Conservation (phyloP, 2,797 vertebrate species). For the Brachyrhaphis roseni region DNA sequence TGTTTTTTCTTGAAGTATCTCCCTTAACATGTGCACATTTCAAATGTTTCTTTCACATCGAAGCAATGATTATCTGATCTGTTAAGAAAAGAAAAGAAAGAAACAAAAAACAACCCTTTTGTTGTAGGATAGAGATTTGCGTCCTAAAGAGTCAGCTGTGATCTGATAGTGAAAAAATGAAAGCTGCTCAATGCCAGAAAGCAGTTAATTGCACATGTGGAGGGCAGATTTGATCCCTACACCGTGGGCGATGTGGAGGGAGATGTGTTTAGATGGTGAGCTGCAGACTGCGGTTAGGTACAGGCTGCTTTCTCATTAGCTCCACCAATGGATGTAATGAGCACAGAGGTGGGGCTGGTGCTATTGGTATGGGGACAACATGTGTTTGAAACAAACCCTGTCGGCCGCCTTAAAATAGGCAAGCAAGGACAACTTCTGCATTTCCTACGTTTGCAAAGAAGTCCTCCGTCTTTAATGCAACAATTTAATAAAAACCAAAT, state of each 20-base stretch:
- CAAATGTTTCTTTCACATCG: background rate
- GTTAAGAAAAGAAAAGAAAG: conserved; percentile 19
- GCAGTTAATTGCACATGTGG: conserved; percentile 81
- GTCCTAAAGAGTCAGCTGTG: conserved; percentile 54
- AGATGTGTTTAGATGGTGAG: conserved; percentile 76
- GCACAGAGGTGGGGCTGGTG: conserved; percentile 44
- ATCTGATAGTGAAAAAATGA: conserved; percentile 63
- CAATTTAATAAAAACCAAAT: background rate
- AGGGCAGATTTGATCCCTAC: conserved; percentile 75
- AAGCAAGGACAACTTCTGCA: conserved; percentile 45
- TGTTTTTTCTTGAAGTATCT: conserved; percentile 29
- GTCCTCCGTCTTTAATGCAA: background rate
- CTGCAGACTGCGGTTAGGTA: conserved; percentile 73
- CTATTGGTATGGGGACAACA: conserved; percentile 36
- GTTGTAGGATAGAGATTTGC: conserved; percentile 42
- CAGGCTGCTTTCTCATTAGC: conserved; percentile 76
- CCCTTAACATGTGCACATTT: conserved; percentile 22
- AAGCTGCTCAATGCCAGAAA: conserved; percentile 60
- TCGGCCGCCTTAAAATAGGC: conserved; percentile 22
- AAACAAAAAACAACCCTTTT: conserved; percentile 41
- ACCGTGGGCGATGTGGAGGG: conserved; percentile 75
- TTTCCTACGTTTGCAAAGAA: background rate
- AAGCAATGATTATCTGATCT: conserved; percentile 23
- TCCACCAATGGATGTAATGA: conserved; percentile 69
- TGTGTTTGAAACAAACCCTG: conserved; percentile 53